Evolutionary conservation across 2,797 vertebrate species (phyloP), one percentile per base, ranked within the genome.

Genomic region (Melanotaenia nigrans): DNA sequence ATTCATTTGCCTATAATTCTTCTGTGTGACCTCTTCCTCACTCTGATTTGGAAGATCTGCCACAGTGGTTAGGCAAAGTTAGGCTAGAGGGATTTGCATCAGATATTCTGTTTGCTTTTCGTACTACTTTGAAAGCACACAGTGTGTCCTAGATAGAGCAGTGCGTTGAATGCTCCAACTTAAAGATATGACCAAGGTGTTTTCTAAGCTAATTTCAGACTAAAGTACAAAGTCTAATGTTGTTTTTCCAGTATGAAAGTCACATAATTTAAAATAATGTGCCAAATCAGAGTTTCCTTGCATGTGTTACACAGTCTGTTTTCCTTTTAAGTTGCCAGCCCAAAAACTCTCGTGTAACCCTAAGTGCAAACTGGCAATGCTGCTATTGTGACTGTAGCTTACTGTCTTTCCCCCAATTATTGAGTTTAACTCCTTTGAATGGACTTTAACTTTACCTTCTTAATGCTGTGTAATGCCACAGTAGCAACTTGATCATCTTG

Each of bases 11-110:
- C 83, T 61, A 35, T 77, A 81, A 85, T 87, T 71, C 73, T 77
- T 75, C 60, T 67, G 71, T 32, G 69, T 72, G 62, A 59, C 65
- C 72, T 75, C 71, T 67, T 68, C 28, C 58, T 56, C 65, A 66
- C 61, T 67, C 32, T 45, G 73, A 51, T 81, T 82, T 79, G 58
- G 68, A 75, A 71, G 66, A 73, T 75, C 61, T 81, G 67, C 76
- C 55, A 68, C 65, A 63, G 75, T 79, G 74, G 79, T 87, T 76
- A 75, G 86, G 81, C 85, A 78, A 72, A 83, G 65, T 73, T 55
- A 35, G 68, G 59, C 81, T 38, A 51, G 24, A 36, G 24, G 20
- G 24, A 40, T 28, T 61, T 42, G 24, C 22, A 20, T 85, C 57
- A 79, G 81, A 80, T 69, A 71, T 75, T 73, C 77, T 55, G 30